A percentile compares a stretch with the other conserved stretches of the same genome.
phyloP scores from a whole-genome alignment of 92 coral and sea anemone genomes.

The Muricea muricata region DNA sequence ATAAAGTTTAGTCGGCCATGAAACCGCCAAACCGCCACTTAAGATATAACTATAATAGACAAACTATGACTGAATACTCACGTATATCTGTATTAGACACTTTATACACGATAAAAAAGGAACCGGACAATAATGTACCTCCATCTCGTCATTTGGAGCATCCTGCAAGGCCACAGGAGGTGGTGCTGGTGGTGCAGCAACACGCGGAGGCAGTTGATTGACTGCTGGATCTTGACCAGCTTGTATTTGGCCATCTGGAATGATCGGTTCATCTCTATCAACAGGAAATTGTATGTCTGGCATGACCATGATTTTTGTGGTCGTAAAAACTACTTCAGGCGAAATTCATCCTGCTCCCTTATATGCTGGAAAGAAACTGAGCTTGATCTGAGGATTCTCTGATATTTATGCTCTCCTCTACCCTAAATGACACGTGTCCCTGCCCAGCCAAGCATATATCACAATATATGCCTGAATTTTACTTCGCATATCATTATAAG shows the following conservation, averaged over 20 bases:
- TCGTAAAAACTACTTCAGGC: not conserved
- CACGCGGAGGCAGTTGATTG: not conserved
- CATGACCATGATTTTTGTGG: not conserved
- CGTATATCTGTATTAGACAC: too few relatives aligned
- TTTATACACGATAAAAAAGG: too few relatives aligned
- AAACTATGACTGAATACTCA: not conserved
- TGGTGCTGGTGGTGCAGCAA: not conserved
- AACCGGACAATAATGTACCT: not conserved
- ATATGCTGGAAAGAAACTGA: constrained; percentile 7
- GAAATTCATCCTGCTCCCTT: not conserved
- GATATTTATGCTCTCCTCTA: not conserved
- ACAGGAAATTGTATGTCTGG: not conserved
- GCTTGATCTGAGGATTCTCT: not conserved
- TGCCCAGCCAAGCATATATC: too few relatives aligned
- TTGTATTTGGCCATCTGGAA: too few relatives aligned
- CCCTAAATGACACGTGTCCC: too few relatives aligned
- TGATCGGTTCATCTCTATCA: not conserved
- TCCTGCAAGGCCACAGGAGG: not conserved
- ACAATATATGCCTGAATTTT: too few relatives aligned
- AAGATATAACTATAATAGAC: too few relatives aligned
- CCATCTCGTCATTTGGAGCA: not conserved
- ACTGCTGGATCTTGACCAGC: not conserved
- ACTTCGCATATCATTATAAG: too few relatives aligned
- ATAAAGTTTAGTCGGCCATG: too few relatives aligned
- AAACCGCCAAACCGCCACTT: too few relatives aligned